Evolutionary conservation across 2,888 invertebrate species (phyloP).

Genomic region (Danaus chrysippus): DNA sequence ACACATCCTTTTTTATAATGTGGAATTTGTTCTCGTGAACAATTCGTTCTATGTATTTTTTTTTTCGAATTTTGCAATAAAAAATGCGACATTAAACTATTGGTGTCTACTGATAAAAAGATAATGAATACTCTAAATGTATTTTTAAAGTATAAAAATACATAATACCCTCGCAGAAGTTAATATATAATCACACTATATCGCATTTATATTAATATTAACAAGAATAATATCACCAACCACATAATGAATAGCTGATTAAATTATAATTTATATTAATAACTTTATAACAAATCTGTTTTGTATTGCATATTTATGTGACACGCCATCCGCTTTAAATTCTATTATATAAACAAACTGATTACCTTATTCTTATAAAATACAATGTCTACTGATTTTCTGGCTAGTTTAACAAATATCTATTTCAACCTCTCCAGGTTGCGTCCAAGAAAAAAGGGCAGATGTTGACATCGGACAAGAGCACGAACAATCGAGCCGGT

Average conservation of each 20-base stretch:
- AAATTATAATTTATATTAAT: neutral
- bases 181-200: too few species aligned
- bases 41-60: conserved; percentile 35
- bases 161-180: too few species aligned
- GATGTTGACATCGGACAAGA: conserved; percentile 68
- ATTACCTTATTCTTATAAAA: conserved; percentile 52
- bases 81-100: too few species aligned
- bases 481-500: conserved; percentile 58
- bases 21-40: neutral
- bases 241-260: too few species aligned
- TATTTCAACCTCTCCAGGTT: conserved; percentile 62
- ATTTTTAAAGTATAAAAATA: too few species aligned
- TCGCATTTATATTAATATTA: too few species aligned
- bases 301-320: conserved; percentile 17
- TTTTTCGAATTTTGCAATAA: too few species aligned
- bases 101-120: too few species aligned
- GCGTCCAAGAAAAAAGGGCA: conserved; percentile 60
- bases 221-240: too few species aligned
- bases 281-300: neutral
- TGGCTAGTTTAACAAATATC: conserved; percentile 76
- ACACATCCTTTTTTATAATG: neutral
- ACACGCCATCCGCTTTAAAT: conserved; percentile 35
- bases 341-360: conserved; percentile 51
- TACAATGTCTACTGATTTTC: conserved; percentile 72
- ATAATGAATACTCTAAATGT: too few species aligned